Evolutionary conservation across 2,888 invertebrate species (phyloP), one percentile per base, ranked within the genome.

Genomic region (Capitulum mitella): DNA sequence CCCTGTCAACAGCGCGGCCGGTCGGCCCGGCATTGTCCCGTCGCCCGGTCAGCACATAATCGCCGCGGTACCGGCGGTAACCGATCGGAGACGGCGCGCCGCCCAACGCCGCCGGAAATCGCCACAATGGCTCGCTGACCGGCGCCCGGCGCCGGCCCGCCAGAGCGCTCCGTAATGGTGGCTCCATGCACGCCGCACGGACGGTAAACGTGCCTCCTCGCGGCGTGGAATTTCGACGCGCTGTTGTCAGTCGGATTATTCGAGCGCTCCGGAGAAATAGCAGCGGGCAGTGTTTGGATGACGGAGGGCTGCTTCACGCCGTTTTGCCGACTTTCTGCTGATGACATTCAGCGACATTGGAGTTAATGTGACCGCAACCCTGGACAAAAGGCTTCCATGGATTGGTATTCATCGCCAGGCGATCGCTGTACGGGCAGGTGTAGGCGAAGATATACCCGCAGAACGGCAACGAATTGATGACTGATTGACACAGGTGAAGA

Each of bases 181-280:
- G n/a, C n/a, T n/a, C n/a, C n/a, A n/a, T n/a, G n/a, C n/a, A n/a
- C n/a, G n/a, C n/a, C n/a, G n/a, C 22, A 14, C n/a, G 58, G 29
- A 58, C 58, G 58, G n/a, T 58, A 58, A 58, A 29, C 29, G 58
- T 58, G 58, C n/a, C n/a, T n/a, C n/a, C n/a, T n/a, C n/a, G n/a
- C n/a, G n/a, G n/a, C n/a, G n/a, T n/a, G n/a, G n/a, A n/a, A n/a
- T n/a, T n/a, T n/a, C n/a, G n/a, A n/a, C n/a, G n/a, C n/a, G n/a
- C n/a, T n/a, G n/a, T n/a, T n/a, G n/a, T n/a, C n/a, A n/a, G n/a
- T 58, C 58, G 58, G 3, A 8, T 1, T n/a, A 29, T 12, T 29
- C 29, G 58, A 19, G 29, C n/a, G 58, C 29, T 10, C 3, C n/a
- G 29, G 29, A 8, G 12, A 12, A 26, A 22, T 5, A 12, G 43